phyloP scores from a whole-genome alignment of 2,113 vertebrate genomes.

The Hyperopisus bebe region DNA sequence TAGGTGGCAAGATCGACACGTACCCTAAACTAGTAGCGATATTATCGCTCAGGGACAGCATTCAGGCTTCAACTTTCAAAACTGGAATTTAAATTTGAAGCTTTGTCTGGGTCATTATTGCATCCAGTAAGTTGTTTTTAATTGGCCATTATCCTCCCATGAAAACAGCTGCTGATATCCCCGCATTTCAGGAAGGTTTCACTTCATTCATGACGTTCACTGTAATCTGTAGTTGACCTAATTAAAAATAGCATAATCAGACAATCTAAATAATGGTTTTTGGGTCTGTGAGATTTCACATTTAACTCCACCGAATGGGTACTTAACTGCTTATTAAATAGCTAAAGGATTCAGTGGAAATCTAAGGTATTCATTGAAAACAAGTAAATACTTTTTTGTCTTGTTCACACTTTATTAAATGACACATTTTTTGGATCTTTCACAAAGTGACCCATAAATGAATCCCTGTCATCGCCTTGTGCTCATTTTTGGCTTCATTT shows the following conservation, averaged over 20 bases:
- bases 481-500: not conserved
- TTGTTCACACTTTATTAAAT: not conserved
- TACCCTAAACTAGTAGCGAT: not conserved
- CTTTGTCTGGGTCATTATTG: not conserved
- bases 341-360: not conserved
- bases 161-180: not conserved
- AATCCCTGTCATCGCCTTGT: not conserved
- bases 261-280: not conserved
- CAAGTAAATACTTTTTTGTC: not conserved
- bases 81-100: not conserved
- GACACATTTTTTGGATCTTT: not conserved
- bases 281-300: not conserved
- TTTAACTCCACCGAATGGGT: not conserved
- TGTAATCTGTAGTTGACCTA: not conserved
- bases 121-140: not conserved
- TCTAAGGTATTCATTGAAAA: not conserved
- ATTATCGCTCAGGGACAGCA: not conserved
- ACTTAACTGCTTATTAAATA: not conserved
- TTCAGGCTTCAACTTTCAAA: not conserved
- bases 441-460: not conserved
- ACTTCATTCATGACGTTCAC: not conserved
- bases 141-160: not conserved
- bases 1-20: slow-evolving; percentile 8
- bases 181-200: not conserved
- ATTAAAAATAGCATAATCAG: not conserved